These are phyloP conservation scores for Seriola dumerili DNA, from an alignment of 2,113 vertebrate species.

Conservation along the genomic window DNA sequence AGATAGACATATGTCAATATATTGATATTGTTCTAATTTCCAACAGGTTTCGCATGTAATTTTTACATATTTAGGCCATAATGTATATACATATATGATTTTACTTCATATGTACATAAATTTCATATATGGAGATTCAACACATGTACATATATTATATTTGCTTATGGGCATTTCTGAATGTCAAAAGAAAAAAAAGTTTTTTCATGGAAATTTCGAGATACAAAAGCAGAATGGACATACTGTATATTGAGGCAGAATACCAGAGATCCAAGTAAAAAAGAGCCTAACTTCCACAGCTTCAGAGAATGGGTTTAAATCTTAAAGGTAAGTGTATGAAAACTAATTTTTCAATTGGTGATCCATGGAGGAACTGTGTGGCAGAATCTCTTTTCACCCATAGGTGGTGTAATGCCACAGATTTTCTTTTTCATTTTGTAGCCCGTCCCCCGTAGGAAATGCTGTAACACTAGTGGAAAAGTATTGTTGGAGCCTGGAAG, in stretches of 20 bases:
- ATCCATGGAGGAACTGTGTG: background rate
- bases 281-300: background rate
- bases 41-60: no score
- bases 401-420: conserved; percentile 61
- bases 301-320: background rate
- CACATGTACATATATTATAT: no score
- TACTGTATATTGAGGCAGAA: background rate
- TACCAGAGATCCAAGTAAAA: no score
- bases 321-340: background rate
- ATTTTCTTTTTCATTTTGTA: conserved; percentile 7
- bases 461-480: conserved; percentile 8
- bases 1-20: no score
- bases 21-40: no score
- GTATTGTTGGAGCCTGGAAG: conserved; percentile 11
- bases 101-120: no score
- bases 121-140: no score
- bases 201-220: conserved; percentile 20
- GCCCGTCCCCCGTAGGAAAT: conserved; percentile 67
- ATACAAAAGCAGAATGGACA: conserved; percentile 22
- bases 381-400: conserved; percentile 42
- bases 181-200: background rate
- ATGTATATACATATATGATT: no score
- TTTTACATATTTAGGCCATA: no score
- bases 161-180: background rate
- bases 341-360: background rate